Evolutionary conservation across 2,888 invertebrate species (phyloP), one percentile per base, ranked within the genome.

Genomic region (Drosophila setosimentum): DNA sequence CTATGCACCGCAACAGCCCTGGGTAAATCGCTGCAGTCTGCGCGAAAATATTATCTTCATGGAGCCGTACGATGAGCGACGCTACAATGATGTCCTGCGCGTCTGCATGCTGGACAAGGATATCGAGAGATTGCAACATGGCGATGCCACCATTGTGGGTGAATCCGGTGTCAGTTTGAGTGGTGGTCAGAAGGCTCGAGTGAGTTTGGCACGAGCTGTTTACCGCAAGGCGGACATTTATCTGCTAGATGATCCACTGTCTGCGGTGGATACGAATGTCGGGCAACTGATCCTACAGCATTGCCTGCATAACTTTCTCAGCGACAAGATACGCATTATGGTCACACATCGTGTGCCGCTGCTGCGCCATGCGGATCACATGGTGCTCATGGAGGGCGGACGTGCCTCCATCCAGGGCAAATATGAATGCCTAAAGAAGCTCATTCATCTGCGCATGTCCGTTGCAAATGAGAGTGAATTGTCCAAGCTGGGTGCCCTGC

Each of bases 21-120:
- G 98, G 98, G 93, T 96, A 6, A 96, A 96, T 85, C 95, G 92
- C 93, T 95, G 96, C 29, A 97, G 96, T 75, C 96, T 99, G 0
- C 94, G 97, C 5, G 98, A 99, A 87, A 99, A 99, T 92, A 98
- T 99, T 69, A 92, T 98, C 6, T 99, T 99, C 93, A 98, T 98
- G 0, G 95, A 94, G 66, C 91, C 92, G 94, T 87, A 94, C 95
- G 72, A 96, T 95, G 95, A 96, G 55, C 87, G 92, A 27, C 92
- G 93, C 16, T 93, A 93, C 58, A 82, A 86, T 13, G 93, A 93
- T 33, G 94, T 95, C 0, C 90, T 95, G 7, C 93, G 93, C 33
- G 95, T 94, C 0, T 96, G 96, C 87, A 95, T 95, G 29, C 92
- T 96, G 62, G 94, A 94, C 68, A 93, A 93, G 84, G 97, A 97